Evolutionary conservation across 2,113 vertebrate species (phyloP), one percentile per base, ranked within the genome.

Genomic region (Amblyornis subalaris): DNA sequence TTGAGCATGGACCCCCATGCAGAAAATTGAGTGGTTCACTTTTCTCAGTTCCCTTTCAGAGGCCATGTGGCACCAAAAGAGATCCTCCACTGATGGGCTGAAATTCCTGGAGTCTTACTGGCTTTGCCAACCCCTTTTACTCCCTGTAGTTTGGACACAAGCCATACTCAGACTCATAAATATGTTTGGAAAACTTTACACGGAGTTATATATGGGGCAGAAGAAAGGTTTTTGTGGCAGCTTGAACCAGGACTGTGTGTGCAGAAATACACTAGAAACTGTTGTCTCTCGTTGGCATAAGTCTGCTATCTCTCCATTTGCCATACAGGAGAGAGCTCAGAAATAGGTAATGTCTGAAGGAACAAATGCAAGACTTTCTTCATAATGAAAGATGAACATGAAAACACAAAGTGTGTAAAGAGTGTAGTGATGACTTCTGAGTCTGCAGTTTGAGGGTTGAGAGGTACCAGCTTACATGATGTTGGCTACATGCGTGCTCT

Each of bases 1-100:
- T 3, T 4, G 2, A 22, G 24, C 7, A 0, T 5, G 42, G 47
- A 45, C 10, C 38, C 35, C 29, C 12, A 8, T 2, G 69, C 38
- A 91, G 42, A 10, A 62, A 81, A 60, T 4, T 29, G 33, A 54
- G 7, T 35, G n/a, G 28, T 22, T 81, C 35, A 5, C 33, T 44
- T 42, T 67, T 38, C 61, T 87, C 65, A 36, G 12, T 60, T 81
- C 17, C 25, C 33, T 77, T 87, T 62, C 44, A 35, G 50, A 5
- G 14, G 40, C 14, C 53, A 35, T 4, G 2, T 60, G 38, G 45
- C 33, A 84, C 18, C 47, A 66, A 40, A 51, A 48, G 31, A 74
- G 25, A 42, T 69, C 23, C 10, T 57, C 33, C 25, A 44, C 25
- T 28, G 77, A 70, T 36, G 26, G 67, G 19, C 45, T 83, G 58